These are phyloP conservation scores for Aleadryas rufinucha DNA, from an alignment of 2,113 vertebrate genomes.

Conservation along the genomic window DNA sequence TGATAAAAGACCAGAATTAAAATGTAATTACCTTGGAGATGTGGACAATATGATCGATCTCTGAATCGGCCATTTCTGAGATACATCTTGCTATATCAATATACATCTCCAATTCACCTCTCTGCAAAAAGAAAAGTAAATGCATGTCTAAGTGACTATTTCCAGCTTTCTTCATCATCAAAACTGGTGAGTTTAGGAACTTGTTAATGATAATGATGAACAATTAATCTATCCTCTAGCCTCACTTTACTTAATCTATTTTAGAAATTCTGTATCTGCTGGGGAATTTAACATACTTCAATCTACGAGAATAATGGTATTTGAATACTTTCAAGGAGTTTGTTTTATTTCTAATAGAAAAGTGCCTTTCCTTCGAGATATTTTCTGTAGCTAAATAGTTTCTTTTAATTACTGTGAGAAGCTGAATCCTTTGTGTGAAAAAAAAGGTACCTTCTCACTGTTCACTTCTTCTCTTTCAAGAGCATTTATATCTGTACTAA, in stretches of 20 bases:
- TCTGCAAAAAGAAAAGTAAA: slow-evolving; percentile 69
- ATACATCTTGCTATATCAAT: slow-evolving; percentile 81
- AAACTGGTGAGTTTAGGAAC: background rate
- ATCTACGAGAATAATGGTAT: background rate
- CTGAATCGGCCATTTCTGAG: slow-evolving; percentile 86
- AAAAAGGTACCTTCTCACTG: background rate
- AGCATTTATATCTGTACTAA: background rate
- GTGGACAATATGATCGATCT: slow-evolving; percentile 74
- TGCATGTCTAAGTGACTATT: background rate
- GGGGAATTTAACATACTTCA: background rate
- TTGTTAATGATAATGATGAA: background rate
- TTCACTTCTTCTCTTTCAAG: background rate
- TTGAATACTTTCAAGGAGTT: background rate
- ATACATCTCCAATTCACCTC: slow-evolving; percentile 79
- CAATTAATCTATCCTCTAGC: background rate
- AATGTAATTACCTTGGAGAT: slow-evolving; percentile 80
- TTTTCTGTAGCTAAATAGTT: background rate
- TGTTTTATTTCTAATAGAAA: background rate
- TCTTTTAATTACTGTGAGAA: background rate
- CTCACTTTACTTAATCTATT: background rate
- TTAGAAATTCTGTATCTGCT: background rate
- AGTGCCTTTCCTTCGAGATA: background rate
- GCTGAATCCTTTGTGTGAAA: background rate
- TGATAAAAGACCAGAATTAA: background rate
- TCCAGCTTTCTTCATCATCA: background rate